Evolutionary conservation across 37 sponge, comb jelly and placozoan species (phyloP).

Genomic region (Agelas oroides): DNA sequence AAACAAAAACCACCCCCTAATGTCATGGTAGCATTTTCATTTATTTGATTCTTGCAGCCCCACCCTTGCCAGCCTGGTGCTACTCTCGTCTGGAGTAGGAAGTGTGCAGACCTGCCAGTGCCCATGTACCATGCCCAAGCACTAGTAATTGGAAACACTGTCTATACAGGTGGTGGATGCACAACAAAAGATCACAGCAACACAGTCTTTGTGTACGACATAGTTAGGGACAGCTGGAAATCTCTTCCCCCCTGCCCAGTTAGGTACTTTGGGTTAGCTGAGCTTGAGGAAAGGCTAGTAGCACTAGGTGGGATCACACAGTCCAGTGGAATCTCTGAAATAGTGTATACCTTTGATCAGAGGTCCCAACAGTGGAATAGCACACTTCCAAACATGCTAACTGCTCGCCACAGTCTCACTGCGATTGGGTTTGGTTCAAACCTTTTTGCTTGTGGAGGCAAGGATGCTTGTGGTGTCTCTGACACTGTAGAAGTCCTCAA

Average conservation of each 20-base stretch:
- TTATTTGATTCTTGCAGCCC: no score
- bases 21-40: no score
- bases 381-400: no score
- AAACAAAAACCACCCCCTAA: no score
- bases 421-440: no score
- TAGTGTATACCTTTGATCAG: not conserved
- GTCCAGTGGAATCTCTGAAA: not conserved
- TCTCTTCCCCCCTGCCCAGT: slow-evolving; percentile 10
- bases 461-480: no score
- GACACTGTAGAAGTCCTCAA: no score
- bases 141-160: not conserved
- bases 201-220: not conserved
- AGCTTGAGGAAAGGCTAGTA: slow-evolving; percentile 2
- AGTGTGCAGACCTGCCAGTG: slow-evolving; percentile 7
- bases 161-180: slow-evolving; percentile 12
- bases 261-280: slow-evolving; percentile 3
- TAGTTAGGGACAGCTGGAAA: not conserved
- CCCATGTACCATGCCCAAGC: slow-evolving; percentile 29
- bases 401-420: no score
- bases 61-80: no score
- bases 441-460: no score
- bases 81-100: not conserved
- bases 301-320: not conserved
- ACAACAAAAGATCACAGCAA: not conserved
- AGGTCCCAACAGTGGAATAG: not conserved